Evolutionary conservation across 2,888 invertebrate species (phyloP).

Genomic region (Cryptosula pallasiana): DNA sequence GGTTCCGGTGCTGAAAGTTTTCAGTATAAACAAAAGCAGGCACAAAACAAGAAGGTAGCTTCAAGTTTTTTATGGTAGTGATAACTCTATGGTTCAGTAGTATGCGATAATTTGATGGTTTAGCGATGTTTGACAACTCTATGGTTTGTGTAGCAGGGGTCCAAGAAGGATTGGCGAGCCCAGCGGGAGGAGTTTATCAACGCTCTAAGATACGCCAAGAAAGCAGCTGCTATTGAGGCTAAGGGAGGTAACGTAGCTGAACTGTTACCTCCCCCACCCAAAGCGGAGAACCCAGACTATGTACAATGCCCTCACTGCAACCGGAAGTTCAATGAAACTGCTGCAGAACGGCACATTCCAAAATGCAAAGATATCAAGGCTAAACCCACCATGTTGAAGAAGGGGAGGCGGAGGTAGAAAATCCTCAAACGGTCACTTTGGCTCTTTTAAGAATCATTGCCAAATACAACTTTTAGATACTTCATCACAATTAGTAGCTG

Average conservation of each 20-base stretch:
- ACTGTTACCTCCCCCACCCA: conserved; percentile 64
- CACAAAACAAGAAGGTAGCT: conserved; percentile 2
- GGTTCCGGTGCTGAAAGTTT: conserved; percentile 22
- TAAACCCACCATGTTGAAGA: conserved; percentile 32
- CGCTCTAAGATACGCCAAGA: conserved; percentile 46
- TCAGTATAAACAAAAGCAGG: conserved; percentile 13
- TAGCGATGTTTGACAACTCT: no score
- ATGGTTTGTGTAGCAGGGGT: no score
- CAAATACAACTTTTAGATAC: no score
- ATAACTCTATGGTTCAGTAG: no score
- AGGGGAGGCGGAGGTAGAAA: conserved; percentile 7
- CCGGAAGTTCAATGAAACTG: conserved; percentile 72
- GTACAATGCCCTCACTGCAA: conserved; percentile 82
- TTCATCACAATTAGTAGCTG: no score
- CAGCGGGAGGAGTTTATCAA: conserved; percentile 47
- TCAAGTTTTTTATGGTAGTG: no score
- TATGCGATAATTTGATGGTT: no score
- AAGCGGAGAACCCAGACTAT: conserved; percentile 80
- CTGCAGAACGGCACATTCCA: conserved; percentile 83
- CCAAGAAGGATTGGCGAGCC: conserved; percentile 44
- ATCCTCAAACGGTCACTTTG: no score
- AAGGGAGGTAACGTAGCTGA: conserved; percentile 77
- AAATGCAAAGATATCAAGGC: conserved; percentile 70
- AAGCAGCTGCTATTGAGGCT: conserved; percentile 40
- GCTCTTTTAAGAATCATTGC: no score